A percentile compares a stretch with the other conserved stretches of the same genome.
Conservation (phyloP, 2,113 vertebrate species). For the Hyaena hyaena region DNA sequence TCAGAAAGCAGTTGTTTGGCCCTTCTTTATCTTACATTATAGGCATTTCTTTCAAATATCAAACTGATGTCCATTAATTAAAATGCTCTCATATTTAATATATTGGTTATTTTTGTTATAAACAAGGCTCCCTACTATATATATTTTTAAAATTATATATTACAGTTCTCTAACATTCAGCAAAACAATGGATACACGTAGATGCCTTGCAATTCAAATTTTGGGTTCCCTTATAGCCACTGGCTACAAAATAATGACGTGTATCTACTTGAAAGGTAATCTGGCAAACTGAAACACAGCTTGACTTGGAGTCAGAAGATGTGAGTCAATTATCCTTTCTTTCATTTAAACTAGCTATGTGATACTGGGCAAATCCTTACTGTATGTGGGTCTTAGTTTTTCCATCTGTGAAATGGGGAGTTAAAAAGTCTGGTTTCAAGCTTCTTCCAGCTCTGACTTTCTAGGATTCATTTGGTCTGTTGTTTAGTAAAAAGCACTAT, state of each 20-base stretch:
- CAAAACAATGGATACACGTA: background rate
- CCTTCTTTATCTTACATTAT: background rate
- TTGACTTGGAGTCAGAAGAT: background rate
- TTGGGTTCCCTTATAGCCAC: background rate
- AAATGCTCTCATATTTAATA: background rate
- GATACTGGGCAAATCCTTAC: background rate
- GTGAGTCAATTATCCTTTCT: background rate
- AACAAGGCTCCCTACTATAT: background rate
- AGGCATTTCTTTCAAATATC: background rate
- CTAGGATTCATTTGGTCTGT: background rate
- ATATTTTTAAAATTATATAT: background rate
- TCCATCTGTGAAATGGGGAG: background rate
- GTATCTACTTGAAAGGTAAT: background rate
- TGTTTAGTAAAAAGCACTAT: background rate
- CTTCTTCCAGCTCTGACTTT: background rate
- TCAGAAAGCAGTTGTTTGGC: background rate
- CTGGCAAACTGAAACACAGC: background rate
- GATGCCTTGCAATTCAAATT: background rate
- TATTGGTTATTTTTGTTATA: conserved; percentile 14
- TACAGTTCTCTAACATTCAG: background rate
- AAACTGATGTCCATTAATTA: background rate
- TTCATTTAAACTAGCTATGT: background rate
- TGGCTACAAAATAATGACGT: background rate
- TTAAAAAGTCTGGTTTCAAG: background rate
- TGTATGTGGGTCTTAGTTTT: background rate